phyloP scores from a whole-genome alignment of 2,888 invertebrate species.

The Neoascia interrupta region DNA sequence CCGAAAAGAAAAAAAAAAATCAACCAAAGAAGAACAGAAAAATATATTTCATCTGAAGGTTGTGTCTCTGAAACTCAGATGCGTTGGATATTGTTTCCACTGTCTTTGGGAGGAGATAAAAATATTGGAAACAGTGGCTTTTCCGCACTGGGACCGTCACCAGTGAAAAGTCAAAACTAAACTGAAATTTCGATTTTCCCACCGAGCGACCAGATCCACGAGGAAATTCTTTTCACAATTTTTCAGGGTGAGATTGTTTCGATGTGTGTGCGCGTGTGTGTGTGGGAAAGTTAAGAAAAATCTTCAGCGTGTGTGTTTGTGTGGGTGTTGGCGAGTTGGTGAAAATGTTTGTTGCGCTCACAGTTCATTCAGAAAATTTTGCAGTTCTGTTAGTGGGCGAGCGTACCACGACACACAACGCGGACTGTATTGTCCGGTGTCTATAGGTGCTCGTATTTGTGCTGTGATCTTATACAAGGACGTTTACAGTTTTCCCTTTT shows the following conservation, averaged over 20 bases:
- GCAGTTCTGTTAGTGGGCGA: constrained; percentile 21
- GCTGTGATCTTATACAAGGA: constrained; percentile 63
- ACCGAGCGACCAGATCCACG: constrained; percentile 50
- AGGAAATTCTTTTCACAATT: constrained; percentile 62
- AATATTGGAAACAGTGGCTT: constrained; percentile 24
- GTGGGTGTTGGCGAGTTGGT: background rate
- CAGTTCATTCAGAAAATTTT: constrained; percentile 65
- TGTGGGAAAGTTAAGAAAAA: constrained; percentile 3
- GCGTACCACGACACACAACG: constrained; percentile 21
- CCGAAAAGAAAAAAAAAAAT: constrained; percentile 11
- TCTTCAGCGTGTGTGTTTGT: background rate
- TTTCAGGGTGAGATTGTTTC: constrained; percentile 58
- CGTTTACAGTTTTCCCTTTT: constrained; percentile 64
- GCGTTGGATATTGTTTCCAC: constrained; percentile 10
- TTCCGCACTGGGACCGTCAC: constrained; percentile 62
- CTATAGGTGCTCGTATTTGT: too few species aligned
- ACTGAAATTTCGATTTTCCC: constrained; percentile 65
- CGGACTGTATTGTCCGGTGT: background rate
- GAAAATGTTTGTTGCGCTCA: constrained; percentile 54
- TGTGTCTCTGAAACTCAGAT: constrained; percentile 15
- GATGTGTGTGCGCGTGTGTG: constrained; percentile 10
- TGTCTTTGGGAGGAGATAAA: constrained; percentile 1
- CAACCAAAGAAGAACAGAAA: constrained; percentile 37
- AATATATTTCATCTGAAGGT: constrained; percentile 43
- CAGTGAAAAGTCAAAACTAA: constrained; percentile 61